Base-by-base conservation (phyloP, 2,113 vertebrate genomes). In the Melozone crissalis region DNA sequence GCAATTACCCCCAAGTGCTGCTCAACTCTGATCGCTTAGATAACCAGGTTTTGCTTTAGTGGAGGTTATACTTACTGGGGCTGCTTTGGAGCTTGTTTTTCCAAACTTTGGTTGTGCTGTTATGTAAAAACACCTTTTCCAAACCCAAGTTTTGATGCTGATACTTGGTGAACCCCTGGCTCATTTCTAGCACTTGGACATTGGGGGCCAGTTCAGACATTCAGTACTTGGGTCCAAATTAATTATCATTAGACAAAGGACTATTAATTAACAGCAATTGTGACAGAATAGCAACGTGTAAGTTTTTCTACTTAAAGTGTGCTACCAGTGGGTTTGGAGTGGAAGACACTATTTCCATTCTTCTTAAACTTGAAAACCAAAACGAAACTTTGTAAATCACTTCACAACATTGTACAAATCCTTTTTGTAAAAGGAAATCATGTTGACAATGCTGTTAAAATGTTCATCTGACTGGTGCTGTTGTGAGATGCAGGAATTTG, bases 331-430 rank as follows among this genome's bases (percentile, higher is more conserved):
- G 26, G 16, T 61, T 59, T 87, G 58, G 44, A 46, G 27, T 20
- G 24, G 19, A 82, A 15, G 9, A 19, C 18, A 2, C 19, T 8
- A 1, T 9, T 69, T n/a, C 17, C 0, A 0, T 62, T 65, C 62
- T 61, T 55, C 72, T 90, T 59, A 61, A 74, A 59, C 30, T 61
- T 65, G 49, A 87, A 95, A 95, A 28, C 26, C 22, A 75, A 82
- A 78, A 37, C 16, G 26, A 59, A 44, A 23, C 13, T 57, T 71
- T 65, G 10, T 69, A 44, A 71, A 81, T 84, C 46, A 33, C 26
- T 33, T 20, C 31, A 67, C 24, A 41, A 31, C 55, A 16, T 41
- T 31, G 58, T 71, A 71, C 33, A 63, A 77, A 84, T 59, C 10
- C 16, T 57, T 35, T 72, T 63, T 67, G 24, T 8, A 10, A 49